Evolutionary conservation across 1,140 invertebrate genomes (phyloP).

Genomic region (Vollenhovia emeryi): DNA sequence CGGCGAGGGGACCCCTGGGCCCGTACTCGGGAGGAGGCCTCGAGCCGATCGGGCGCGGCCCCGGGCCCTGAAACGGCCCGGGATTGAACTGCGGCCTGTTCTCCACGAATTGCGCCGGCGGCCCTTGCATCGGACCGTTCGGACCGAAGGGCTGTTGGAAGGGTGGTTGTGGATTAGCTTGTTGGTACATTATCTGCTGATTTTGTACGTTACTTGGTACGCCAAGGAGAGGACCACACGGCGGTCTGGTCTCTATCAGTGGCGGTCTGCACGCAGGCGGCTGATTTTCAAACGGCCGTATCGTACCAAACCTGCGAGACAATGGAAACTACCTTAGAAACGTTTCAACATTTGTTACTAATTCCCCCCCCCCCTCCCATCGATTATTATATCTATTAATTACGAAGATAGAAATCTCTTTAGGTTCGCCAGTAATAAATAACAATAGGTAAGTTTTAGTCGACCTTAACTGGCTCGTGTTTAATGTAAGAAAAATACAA

Average conservation of each 20-base stretch:
- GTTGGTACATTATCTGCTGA: slow-evolving; percentile 76
- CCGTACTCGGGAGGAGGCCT: slow-evolving; percentile 71
- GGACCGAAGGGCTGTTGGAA: slow-evolving; percentile 65
- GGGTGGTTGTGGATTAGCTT: slow-evolving; percentile 69
- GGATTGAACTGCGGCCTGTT: slow-evolving; percentile 70
- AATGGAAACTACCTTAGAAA: background rate
- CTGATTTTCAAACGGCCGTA: slow-evolving; percentile 71
- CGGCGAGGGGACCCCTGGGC: slow-evolving; percentile 58
- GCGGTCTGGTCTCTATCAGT: slow-evolving; percentile 75
- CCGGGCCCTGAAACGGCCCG: slow-evolving; percentile 71
- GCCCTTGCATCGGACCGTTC: slow-evolving; percentile 70
- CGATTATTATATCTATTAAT: slow-evolving; percentile 8
- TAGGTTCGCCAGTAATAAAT: no score
- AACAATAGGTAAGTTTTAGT: no score
- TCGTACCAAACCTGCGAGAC: slow-evolving; percentile 51
- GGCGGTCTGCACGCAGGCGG: slow-evolving; percentile 77
- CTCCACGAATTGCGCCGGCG: slow-evolving; percentile 65
- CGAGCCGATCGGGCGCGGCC: slow-evolving; percentile 60
- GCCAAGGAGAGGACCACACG: slow-evolving; percentile 69
- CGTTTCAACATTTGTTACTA: no score
- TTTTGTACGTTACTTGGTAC: slow-evolving; percentile 71
- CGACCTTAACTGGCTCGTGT: no score
- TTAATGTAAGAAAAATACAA: no score
- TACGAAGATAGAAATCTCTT: no score
- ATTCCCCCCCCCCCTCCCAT: no score